Conservation (phyloP, 1,140 invertebrate species). For the Bombus picipes region DNA sequence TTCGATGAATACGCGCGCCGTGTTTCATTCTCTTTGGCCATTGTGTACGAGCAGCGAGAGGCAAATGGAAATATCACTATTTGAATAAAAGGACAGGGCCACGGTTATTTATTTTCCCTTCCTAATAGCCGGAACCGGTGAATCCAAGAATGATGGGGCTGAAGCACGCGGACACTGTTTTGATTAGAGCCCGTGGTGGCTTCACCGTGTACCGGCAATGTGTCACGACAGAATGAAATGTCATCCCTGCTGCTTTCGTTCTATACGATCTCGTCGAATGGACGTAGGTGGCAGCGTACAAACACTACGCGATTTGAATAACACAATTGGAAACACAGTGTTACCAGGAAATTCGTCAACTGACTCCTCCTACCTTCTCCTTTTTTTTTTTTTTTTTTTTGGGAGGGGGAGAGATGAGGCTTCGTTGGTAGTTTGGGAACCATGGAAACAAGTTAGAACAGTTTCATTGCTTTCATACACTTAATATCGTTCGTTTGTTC, state of each 20-base stretch:
- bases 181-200: constrained; percentile 1
- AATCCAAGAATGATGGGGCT: neutral
- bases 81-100: constrained; percentile 3
- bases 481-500: no score
- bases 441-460: no score
- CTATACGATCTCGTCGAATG: neutral
- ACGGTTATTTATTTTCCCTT: constrained; percentile 6
- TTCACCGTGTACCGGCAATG: neutral
- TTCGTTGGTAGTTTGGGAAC: no score
- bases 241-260: neutral
- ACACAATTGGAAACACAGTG: neutral
- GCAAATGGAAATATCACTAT: constrained; percentile 29
- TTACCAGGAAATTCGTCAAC: neutral
- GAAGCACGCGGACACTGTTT: constrained; percentile 6
- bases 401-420: accelerated
- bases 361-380: neutral
- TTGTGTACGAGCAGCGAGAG: neutral
- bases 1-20: constrained; percentile 5
- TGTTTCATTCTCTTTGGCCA: neutral
- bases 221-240: neutral
- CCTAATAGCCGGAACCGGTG: constrained; percentile 16
- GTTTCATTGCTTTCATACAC: no score
- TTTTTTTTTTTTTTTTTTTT: neutral
- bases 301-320: neutral
- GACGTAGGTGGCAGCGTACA: neutral